Percentiles rank a stretch among this genome's conserved stretches.
Evolutionary conservation across 2,888 invertebrate genomes (phyloP).

Genomic region (Saturnia japonica): DNA sequence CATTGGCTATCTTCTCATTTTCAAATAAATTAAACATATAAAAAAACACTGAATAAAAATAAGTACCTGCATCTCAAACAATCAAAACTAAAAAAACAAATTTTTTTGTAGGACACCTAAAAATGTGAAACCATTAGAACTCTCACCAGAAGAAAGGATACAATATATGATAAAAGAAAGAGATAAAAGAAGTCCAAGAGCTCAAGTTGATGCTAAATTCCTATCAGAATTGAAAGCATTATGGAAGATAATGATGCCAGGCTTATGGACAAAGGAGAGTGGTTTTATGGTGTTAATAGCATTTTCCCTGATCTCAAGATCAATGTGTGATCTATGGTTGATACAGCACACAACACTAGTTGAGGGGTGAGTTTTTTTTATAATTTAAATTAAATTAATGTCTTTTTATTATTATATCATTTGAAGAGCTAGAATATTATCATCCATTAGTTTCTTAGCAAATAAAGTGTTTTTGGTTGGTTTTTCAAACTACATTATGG

Average conservation of each 20-base stretch:
- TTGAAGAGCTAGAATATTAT: not conserved
- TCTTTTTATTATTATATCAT: too few relatives aligned
- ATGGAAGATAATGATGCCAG: conserved; percentile 90
- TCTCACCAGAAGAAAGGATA: conserved; percentile 86
- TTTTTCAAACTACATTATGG: not conserved
- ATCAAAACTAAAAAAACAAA: not conserved
- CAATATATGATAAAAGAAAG: conserved; percentile 90
- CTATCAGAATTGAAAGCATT: conserved; percentile 85
- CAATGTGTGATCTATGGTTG: conserved; percentile 98
- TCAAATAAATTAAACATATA: too few relatives aligned
- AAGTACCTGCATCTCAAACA: not conserved
- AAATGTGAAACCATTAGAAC: conserved; percentile 36
- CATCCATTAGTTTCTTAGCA: too few relatives aligned
- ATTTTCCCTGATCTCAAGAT: conserved; percentile 90
- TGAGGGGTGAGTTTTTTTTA: conserved; percentile 85
- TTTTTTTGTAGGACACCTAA: conserved; percentile 41
- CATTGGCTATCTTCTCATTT: too few relatives aligned
- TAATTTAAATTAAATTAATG: not conserved
- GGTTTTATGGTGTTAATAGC: conserved; percentile 89
- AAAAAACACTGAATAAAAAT: too few relatives aligned
- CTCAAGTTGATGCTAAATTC: conserved; percentile 89
- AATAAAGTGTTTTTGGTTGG: not conserved
- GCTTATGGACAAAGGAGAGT: conserved; percentile 88
- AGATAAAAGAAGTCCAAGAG: conserved; percentile 83
- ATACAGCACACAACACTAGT: conserved; percentile 96